Base-by-base conservation (phyloP, 2,113 vertebrate genomes). In the Furnarius figulus region DNA sequence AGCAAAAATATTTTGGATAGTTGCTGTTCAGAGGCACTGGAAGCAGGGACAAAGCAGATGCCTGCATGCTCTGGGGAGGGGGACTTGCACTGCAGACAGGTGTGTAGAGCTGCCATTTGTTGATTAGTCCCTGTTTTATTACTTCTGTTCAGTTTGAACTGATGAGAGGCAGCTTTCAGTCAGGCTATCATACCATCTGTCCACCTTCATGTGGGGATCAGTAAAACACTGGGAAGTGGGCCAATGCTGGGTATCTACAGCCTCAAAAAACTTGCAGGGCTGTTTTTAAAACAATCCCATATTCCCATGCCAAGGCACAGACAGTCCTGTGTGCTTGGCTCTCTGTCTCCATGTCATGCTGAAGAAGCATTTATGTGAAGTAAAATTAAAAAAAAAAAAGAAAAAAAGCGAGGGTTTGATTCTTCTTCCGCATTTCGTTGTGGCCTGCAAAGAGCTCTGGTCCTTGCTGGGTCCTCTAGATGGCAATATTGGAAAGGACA, bases 401-500 rank as follows among this genome's bases (percentile, higher is more conserved):
- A 1, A 5, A 39, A 28, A 53, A 33, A 16, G 0, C 37, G 49
- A 72, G 31, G 17, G 42, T 82, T 72, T 50, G 12, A 24, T 68
- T 68, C 22, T 68, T 68, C 22, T 80, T 72, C 42, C 35, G 56
- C 68, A 59, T 14, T 55, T 84, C 40, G 18, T 53, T 7, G 1
- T 35, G 53, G 62, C 63, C 84, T 61, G 37, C 46, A 53, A 66
- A 59, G 50, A 86, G 27, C 55, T 93, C 82, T 79, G 53, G 82
- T 96, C 94, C 81, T 95, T 66, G 40, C 91, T 50, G 50, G 93
- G 71, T 62, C 95, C 96, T 96, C 95, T 97, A 97, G 96, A 91
- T 96, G 96, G 96, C 96, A 96, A 96, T 96, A 88, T 97, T 95
- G 91, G 90, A 77, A 94, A 97, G 87, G 87, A 58, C 87, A 91